These are phyloP conservation scores for Staurois parvus DNA, from an alignment of 2,797 vertebrate genomes.

Conservation along the genomic window DNA sequence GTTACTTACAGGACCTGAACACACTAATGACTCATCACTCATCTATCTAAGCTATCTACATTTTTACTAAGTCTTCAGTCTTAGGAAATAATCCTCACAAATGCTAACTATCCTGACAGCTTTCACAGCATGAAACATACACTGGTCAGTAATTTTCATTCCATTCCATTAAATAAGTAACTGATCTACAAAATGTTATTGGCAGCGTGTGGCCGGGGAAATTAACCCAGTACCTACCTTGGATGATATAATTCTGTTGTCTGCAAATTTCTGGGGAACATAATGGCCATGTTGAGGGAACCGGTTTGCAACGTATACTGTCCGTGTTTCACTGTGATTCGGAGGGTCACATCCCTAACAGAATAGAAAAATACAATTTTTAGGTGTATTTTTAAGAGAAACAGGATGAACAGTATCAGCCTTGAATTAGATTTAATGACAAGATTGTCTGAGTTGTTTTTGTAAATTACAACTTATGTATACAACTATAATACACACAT, in stretches of 20 bases:
- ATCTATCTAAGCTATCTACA: slow-evolving; percentile 13
- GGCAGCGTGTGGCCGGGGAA: no score
- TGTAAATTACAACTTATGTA: no score
- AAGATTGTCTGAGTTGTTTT: no score
- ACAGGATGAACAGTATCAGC: no score
- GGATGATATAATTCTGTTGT: slow-evolving; percentile 98
- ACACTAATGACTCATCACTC: slow-evolving; percentile 33
- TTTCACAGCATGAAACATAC: background rate
- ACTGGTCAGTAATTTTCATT: background rate
- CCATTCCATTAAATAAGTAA: background rate
- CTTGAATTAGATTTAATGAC: no score
- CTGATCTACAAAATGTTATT: no score
- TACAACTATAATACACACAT: no score
- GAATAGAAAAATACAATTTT: slow-evolving; percentile 41
- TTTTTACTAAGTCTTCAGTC: slow-evolving; percentile 32
- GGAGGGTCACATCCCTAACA: slow-evolving; percentile 95
- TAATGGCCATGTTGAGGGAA: slow-evolving; percentile 96
- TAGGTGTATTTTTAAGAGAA: no score
- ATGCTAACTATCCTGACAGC: slow-evolving; percentile 6
- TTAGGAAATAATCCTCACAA: slow-evolving; percentile 36
- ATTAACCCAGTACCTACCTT: slow-evolving; percentile 81
- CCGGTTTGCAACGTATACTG: slow-evolving; percentile 94
- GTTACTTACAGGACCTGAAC: background rate
- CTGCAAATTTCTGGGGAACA: slow-evolving; percentile 92
- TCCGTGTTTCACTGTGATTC: slow-evolving; percentile 96